Evolutionary conservation across 2,113 vertebrate species (phyloP).

Genomic region (Nibea coibor): DNA sequence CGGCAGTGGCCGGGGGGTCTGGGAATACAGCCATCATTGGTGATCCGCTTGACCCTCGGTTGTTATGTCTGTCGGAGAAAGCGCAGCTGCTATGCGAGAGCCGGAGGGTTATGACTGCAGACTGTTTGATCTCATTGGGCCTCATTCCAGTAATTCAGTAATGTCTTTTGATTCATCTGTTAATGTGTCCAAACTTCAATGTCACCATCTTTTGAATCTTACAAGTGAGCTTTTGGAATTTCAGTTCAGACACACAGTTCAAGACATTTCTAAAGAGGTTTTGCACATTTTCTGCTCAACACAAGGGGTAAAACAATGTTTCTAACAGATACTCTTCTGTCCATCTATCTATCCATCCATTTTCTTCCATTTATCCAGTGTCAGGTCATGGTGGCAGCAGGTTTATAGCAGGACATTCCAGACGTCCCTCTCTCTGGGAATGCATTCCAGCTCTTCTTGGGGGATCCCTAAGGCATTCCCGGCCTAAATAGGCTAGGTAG

Average conservation of each 20-base stretch:
- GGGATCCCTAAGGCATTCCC: too few species aligned
- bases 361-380: too few species aligned
- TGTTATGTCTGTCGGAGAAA: constrained; percentile 66
- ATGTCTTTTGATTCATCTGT: neutral
- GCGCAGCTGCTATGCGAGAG: constrained; percentile 59
- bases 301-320: neutral
- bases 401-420: too few species aligned
- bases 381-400: too few species aligned
- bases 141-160: neutral
- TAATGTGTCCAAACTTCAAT: neutral
- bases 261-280: neutral
- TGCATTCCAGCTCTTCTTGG: too few species aligned
- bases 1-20: constrained; percentile 31
- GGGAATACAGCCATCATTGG: constrained; percentile 61
- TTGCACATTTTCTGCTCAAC: neutral
- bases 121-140: constrained; percentile 21
- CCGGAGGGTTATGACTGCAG: constrained; percentile 15
- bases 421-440: too few species aligned
- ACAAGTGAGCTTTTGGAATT: neutral
- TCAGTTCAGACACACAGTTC: neutral
- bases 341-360: too few species aligned
- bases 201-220: neutral
- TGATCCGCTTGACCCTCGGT: constrained; percentile 49
- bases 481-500: too few species aligned
- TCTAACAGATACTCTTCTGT: neutral